These are phyloP conservation scores for Bombus picipes DNA, from an alignment of 1,140 invertebrate species.

Conservation along the genomic window DNA sequence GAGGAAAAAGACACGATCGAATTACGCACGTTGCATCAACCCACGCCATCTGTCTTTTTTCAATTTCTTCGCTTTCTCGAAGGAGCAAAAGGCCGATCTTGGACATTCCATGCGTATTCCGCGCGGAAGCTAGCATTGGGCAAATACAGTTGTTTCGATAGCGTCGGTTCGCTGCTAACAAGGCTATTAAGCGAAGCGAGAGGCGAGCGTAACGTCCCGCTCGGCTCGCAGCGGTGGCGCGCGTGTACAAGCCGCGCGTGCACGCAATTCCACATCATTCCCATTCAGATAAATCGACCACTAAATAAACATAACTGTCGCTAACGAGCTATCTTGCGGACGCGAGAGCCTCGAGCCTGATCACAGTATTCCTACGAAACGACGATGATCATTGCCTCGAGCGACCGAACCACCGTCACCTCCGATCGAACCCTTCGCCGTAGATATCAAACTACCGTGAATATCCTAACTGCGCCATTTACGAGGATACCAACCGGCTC, in stretches of 20 bases:
- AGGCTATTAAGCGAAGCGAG: conserved; percentile 12
- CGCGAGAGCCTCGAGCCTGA: conserved; percentile 5
- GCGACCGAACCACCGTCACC: neutral
- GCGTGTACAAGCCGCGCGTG: neutral
- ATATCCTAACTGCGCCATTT: conserved; percentile 40
- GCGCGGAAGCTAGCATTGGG: neutral
- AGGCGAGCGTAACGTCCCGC: conserved; percentile 14
- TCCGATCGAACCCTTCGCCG: neutral
- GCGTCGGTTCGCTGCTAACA: conserved; percentile 33
- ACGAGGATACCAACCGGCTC: conserved; percentile 11
- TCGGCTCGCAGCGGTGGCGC: neutral
- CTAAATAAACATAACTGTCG: conserved; percentile 50
- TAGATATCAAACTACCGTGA: conserved; percentile 13
- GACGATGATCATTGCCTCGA: neutral
- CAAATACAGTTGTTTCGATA: conserved; percentile 23
- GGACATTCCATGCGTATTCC: neutral
- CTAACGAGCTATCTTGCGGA: neutral
- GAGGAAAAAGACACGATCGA: too few species aligned
- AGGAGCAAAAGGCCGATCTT: neutral
- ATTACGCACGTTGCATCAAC: too few species aligned
- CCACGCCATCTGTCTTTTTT: too few species aligned
- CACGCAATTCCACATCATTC: conserved; percentile 25
- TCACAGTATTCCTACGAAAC: conserved; percentile 6
- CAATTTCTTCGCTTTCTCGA: neutral
- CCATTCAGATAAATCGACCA: conserved; percentile 43